phyloP scores from a whole-genome alignment of 2,888 invertebrate species.

The Piscicola geometra region DNA sequence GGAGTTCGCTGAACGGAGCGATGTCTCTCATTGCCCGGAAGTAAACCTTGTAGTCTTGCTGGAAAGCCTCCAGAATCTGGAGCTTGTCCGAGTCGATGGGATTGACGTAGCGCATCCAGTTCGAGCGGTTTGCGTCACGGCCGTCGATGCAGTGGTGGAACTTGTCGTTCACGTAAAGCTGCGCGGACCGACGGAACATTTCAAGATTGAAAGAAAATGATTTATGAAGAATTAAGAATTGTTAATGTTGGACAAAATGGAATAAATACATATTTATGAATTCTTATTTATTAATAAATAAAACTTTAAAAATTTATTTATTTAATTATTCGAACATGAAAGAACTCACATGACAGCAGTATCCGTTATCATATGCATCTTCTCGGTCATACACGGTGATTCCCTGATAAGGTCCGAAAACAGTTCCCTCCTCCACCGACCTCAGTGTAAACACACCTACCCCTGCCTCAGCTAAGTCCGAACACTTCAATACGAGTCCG shows the following conservation, averaged over 20 bases:
- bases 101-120: slow-evolving; percentile 98
- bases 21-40: slow-evolving; percentile 93
- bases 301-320: too few relatives aligned
- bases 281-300: too few relatives aligned
- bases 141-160: slow-evolving; percentile 89
- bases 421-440: neutral
- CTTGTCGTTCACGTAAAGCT: slow-evolving; percentile 74
- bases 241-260: too few relatives aligned
- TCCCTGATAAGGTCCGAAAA: slow-evolving; percentile 29
- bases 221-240: too few relatives aligned
- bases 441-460: slow-evolving; percentile 6
- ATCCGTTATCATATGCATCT: neutral
- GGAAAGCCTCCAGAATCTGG: slow-evolving; percentile 93
- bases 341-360: slow-evolving; percentile 22
- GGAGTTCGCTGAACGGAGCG: slow-evolving; percentile 88
- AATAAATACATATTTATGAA: too few relatives aligned
- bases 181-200: too few relatives aligned
- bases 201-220: too few relatives aligned
- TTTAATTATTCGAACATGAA: too few relatives aligned
- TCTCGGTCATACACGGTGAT: neutral
- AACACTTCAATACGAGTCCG: slow-evolving; percentile 20
- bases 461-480: slow-evolving; percentile 16
- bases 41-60: slow-evolving; percentile 80
- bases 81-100: slow-evolving; percentile 84
- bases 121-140: slow-evolving; percentile 80